Conservation (phyloP, 2,113 vertebrate genomes). For the Archilochus colubris region DNA sequence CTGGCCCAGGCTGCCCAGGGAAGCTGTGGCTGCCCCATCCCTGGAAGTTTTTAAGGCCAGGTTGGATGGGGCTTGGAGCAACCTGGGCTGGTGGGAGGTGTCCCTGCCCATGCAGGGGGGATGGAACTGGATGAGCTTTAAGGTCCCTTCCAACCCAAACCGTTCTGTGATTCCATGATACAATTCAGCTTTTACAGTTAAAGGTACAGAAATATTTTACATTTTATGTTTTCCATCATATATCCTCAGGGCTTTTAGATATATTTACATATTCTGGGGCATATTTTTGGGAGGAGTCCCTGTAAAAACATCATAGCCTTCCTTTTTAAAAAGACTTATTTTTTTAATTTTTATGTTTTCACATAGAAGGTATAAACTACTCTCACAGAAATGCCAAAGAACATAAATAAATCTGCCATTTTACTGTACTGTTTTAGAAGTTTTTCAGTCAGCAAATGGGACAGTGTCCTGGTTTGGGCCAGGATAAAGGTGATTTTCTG, state of each 20-base stretch:
- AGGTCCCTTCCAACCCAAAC: too few relatives aligned
- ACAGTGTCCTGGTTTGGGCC: not conserved
- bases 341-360: not conserved
- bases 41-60: too few relatives aligned
- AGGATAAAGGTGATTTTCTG: too few relatives aligned
- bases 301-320: not conserved
- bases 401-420: not conserved
- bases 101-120: too few relatives aligned
- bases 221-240: not conserved
- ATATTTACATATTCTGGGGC: not conserved
- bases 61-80: too few relatives aligned
- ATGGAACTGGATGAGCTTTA: too few relatives aligned
- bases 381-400: not conserved
- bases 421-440: not conserved
- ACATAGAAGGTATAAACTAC: not conserved
- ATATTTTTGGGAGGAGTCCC: not conserved
- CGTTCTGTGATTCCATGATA: too few relatives aligned
- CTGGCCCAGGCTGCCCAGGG: too few relatives aligned
- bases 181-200: not conserved
- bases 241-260: not conserved
- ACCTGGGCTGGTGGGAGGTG: too few relatives aligned
- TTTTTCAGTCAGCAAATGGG: not conserved
- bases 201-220: not conserved
- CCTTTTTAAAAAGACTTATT: not conserved
- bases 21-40: too few relatives aligned